phyloP scores from a whole-genome alignment of 1,140 invertebrate species.

The Megalopta genalis region DNA sequence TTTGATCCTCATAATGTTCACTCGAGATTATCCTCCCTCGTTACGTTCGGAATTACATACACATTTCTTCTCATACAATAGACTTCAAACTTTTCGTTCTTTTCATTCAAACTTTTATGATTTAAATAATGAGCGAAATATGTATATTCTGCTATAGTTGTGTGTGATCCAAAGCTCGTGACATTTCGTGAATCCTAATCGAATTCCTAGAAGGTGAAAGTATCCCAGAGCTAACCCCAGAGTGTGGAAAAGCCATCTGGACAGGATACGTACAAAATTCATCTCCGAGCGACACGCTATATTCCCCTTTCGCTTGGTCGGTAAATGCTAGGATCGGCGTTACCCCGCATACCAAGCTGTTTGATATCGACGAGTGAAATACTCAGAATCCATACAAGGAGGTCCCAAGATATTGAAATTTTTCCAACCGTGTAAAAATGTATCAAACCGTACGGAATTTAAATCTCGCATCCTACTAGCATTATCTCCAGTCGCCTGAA shows the following conservation, averaged over 20 bases:
- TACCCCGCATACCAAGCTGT: conserved; percentile 42
- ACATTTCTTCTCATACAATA: background rate
- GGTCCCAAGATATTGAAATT: conserved; percentile 49
- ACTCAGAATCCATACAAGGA: conserved; percentile 10
- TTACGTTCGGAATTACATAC: background rate
- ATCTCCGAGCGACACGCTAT: conserved; percentile 28
- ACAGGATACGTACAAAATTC: conserved; percentile 38
- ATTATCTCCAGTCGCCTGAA: conserved; percentile 32
- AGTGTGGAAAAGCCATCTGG: conserved; percentile 41
- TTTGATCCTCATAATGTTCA: background rate
- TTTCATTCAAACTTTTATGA: background rate
- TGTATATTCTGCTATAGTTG: background rate
- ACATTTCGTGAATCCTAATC: background rate
- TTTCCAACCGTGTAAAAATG: conserved; percentile 42
- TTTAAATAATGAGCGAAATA: background rate
- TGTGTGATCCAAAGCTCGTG: background rate
- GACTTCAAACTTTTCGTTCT: background rate
- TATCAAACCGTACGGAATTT: conserved; percentile 47
- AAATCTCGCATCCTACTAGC: conserved; percentile 22
- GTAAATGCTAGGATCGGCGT: conserved; percentile 39
- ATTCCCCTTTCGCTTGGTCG: conserved; percentile 43
- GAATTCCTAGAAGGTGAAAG: conserved; percentile 15
- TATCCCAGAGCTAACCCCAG: background rate
- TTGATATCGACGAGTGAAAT: conserved; percentile 42
- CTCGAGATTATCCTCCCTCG: background rate